These are phyloP conservation scores for Orientallactaga sibirica DNA, from an alignment of 2,797 vertebrate species.

Conservation along the genomic window DNA sequence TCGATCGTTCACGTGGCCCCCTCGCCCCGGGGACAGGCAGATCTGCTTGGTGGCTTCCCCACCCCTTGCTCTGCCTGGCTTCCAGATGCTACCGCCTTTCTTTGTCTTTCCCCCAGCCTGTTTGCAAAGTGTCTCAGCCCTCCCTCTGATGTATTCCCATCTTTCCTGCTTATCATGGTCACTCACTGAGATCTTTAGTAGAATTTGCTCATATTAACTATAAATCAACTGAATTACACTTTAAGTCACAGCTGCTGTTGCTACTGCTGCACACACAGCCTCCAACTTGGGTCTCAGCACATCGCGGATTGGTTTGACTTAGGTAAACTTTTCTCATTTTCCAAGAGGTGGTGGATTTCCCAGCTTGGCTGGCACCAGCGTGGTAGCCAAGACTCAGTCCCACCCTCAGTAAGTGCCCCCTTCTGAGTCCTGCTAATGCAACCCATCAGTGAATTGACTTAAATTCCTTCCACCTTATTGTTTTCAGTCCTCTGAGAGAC, in stretches of 20 bases:
- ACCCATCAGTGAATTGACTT: conserved; percentile 69
- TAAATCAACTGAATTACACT: conserved; percentile 62
- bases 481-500: conserved; percentile 73
- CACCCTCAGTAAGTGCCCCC: conserved; percentile 41
- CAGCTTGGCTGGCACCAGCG: conserved; percentile 35
- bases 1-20: not conserved
- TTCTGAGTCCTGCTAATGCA: conserved; percentile 63
- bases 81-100: not conserved
- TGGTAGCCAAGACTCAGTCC: not conserved
- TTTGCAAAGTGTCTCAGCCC: conserved; percentile 67
- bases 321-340: conserved; percentile 33
- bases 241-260: conserved; percentile 42
- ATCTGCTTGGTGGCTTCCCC: conserved; percentile 45
- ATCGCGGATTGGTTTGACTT: not conserved
- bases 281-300: conserved; percentile 36
- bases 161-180: conserved; percentile 63
- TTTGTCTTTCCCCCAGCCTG: conserved; percentile 48
- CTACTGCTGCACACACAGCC: not conserved
- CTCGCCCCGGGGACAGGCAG: conserved; percentile 45
- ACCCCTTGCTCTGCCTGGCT: conserved; percentile 5
- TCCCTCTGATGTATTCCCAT: conserved; percentile 72
- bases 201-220: conserved; percentile 68
- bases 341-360: conserved; percentile 9
- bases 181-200: conserved; percentile 77
- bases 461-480: conserved; percentile 77